Evolutionary conservation across 2,888 invertebrate genomes (phyloP).

Genomic region (Unio pictorum): DNA sequence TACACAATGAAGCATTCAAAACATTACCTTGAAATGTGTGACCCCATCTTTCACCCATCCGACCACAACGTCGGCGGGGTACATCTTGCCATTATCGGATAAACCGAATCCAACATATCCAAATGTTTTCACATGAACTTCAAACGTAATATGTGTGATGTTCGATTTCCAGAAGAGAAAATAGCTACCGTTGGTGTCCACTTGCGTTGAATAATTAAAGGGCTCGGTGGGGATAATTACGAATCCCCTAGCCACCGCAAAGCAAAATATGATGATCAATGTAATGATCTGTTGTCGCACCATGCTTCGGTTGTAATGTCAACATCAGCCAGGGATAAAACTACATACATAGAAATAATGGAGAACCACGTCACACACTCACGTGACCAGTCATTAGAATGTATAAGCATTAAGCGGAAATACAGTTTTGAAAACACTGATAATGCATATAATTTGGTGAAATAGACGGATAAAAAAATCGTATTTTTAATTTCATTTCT

Average conservation of each 20-base stretch:
- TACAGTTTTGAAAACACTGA: too few species aligned
- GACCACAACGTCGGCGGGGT: slow-evolving; percentile 88
- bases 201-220: slow-evolving; percentile 19
- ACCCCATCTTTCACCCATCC: slow-evolving; percentile 80
- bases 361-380: too few species aligned
- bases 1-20: slow-evolving; percentile 5
- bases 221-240: slow-evolving; percentile 24
- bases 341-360: too few species aligned
- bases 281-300: too few species aligned
- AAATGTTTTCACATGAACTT: slow-evolving; percentile 46
- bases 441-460: too few species aligned
- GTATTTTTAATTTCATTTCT: too few species aligned
- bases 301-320: too few species aligned
- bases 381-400: too few species aligned
- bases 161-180: slow-evolving; percentile 46
- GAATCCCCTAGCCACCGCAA: background rate
- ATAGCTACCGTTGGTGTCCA: slow-evolving; percentile 36
- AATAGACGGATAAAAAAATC: too few species aligned
- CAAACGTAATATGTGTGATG: slow-evolving; percentile 42
- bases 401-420: too few species aligned
- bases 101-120: slow-evolving; percentile 92
- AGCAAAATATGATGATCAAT: too few species aligned
- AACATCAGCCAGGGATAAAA: too few species aligned
- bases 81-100: slow-evolving; percentile 84
- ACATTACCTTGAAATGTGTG: slow-evolving; percentile 34